These are phyloP conservation scores for Leptodactylus fallax DNA, from an alignment of 2,797 vertebrate genomes.

Conservation along the genomic window DNA sequence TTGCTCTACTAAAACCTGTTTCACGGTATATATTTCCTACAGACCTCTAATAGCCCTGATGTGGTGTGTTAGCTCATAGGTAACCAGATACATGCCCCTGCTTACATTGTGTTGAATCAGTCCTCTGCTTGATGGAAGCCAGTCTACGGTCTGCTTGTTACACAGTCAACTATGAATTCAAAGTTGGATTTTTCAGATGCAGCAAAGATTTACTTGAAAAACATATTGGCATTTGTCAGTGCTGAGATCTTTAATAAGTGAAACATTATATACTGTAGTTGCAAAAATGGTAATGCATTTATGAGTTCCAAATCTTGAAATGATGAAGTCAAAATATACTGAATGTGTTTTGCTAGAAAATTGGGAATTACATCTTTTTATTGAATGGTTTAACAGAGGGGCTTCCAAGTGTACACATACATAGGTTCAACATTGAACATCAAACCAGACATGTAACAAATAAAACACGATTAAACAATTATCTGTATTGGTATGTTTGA, in stretches of 20 bases:
- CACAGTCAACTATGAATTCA: conserved; percentile 30
- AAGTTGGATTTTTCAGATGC: conserved; percentile 27
- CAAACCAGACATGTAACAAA: too few relatives aligned
- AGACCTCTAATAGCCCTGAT: conserved; percentile 32
- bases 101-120: conserved; percentile 32
- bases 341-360: conserved; percentile 29
- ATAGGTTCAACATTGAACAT: neutral
- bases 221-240: conserved; percentile 26
- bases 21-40: conserved; percentile 23
- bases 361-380: conserved; percentile 1
- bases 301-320: conserved; percentile 6
- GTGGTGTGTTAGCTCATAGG: conserved; percentile 50
- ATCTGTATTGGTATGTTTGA: too few relatives aligned
- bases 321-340: conserved; percentile 32
- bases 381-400: neutral
- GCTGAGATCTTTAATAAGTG: conserved; percentile 42
- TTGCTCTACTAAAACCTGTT: neutral
- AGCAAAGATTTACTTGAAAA: conserved; percentile 34
- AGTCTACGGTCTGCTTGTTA: conserved; percentile 39
- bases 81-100: conserved; percentile 43
- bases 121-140: conserved; percentile 52
- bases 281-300: neutral
- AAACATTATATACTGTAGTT: conserved; percentile 21
- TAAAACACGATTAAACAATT: too few relatives aligned
- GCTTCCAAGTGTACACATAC: neutral